phyloP scores from a whole-genome alignment of 2,113 vertebrate genomes.

The Telmatochromis bifrenatus region DNA sequence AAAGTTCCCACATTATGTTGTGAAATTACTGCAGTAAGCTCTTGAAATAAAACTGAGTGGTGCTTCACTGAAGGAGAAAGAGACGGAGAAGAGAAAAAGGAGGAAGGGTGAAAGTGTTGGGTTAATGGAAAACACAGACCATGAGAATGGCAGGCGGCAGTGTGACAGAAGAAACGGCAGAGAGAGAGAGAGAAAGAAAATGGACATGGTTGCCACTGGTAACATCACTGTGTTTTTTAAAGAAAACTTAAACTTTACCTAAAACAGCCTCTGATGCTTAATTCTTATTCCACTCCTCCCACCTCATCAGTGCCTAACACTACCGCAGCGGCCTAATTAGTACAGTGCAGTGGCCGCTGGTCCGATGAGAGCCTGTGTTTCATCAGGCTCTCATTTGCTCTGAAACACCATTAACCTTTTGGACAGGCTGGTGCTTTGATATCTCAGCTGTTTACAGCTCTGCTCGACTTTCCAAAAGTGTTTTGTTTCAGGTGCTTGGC shows the following conservation, averaged over 20 bases:
- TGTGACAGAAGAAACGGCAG: background rate
- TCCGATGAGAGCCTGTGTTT: conserved; percentile 3
- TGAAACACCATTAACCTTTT: conserved; percentile 58
- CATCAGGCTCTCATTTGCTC: conserved; percentile 27
- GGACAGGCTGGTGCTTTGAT: conserved; percentile 34
- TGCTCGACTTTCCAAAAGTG: conserved; percentile 22
- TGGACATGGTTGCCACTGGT: background rate
- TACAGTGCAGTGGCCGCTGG: background rate
- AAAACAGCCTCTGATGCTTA: background rate
- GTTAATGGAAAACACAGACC: background rate
- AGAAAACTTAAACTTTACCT: background rate
- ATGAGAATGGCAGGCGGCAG: background rate
- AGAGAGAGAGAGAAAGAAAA: background rate
- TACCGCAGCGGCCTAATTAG: conserved; percentile 19
- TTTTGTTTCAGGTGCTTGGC: conserved; percentile 56
- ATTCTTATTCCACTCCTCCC: background rate
- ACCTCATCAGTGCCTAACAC: background rate
- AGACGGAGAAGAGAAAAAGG: background rate
- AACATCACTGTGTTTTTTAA: background rate
- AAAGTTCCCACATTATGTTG: background rate
- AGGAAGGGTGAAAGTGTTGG: background rate
- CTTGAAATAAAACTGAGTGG: background rate
- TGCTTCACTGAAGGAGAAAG: background rate
- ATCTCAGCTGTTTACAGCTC: conserved; percentile 52
- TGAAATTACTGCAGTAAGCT: background rate